A percentile compares a stretch with the other conserved stretches of the same genome.
Evolutionary conservation across 2,888 invertebrate genomes (phyloP).

Genomic region (Macropis europaea): DNA sequence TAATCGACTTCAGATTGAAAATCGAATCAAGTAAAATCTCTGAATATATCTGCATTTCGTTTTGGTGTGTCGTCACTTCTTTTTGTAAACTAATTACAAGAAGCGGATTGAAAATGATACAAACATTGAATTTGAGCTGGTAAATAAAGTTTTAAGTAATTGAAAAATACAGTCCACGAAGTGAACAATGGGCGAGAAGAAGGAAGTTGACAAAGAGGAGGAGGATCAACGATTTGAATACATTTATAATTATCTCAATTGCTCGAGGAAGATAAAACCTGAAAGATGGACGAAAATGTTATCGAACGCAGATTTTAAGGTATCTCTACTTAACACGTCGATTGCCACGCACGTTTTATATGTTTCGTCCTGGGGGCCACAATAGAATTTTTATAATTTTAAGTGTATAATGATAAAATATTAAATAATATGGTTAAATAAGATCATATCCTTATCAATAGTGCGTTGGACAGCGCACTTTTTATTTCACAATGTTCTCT

Average conservation of each 20-base stretch:
- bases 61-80: constrained; percentile 2
- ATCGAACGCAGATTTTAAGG: constrained; percentile 85
- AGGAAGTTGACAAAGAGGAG: constrained; percentile 78
- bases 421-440: no score
- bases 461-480: no score
- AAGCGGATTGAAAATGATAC: neutral
- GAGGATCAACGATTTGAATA: constrained; percentile 89
- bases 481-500: no score
- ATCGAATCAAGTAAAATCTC: neutral
- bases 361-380: neutral
- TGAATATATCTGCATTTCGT: neutral
- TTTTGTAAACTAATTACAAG: neutral
- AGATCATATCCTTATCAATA: no score
- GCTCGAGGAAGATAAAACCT: constrained; percentile 88
- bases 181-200: constrained; percentile 72
- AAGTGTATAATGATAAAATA: no score
- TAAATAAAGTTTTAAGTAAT: neutral
- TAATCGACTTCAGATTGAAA: neutral
- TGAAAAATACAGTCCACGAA: neutral
- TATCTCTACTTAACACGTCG: no score
- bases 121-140: neutral
- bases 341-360: no score
- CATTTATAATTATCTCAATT: constrained; percentile 87
- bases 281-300: constrained; percentile 95
- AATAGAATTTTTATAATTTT: no score